A percentile compares a stretch with the other conserved stretches of the same genome.
phyloP scores from a whole-genome alignment of 2,888 invertebrate genomes.

The Luperina testacea region DNA sequence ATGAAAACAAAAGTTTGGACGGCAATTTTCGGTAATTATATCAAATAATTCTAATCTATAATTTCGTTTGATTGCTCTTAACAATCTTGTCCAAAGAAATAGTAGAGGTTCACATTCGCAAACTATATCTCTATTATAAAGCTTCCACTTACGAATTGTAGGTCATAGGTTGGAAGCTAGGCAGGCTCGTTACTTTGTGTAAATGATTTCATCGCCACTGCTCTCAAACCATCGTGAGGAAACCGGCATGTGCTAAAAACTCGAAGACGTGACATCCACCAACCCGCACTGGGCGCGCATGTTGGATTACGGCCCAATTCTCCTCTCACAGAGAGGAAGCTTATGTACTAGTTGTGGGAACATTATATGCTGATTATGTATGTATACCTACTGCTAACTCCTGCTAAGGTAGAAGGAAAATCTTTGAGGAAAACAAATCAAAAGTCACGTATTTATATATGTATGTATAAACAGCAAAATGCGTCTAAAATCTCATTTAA shows the following conservation, averaged over 20 bases:
- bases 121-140: too few species aligned
- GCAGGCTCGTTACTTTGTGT: too few species aligned
- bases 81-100: background rate
- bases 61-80: conserved; percentile 55
- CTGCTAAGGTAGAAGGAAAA: background rate
- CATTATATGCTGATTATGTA: background rate
- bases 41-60: conserved; percentile 68
- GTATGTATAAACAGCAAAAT: background rate
- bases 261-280: too few species aligned
- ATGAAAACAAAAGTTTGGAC: conserved; percentile 69
- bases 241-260: too few species aligned
- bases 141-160: too few species aligned
- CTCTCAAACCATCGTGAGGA: too few species aligned
- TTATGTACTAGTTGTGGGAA: too few species aligned
- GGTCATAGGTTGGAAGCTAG: too few species aligned
- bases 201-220: too few species aligned
- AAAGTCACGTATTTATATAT: background rate
- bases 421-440: background rate
- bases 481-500: background rate
- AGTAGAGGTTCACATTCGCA: background rate
- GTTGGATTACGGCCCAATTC: too few species aligned
- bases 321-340: too few species aligned
- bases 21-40: conserved; percentile 73
- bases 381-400: background rate
- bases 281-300: too few species aligned